Conservation (phyloP, 2,888 invertebrate genomes). For the Agrochola litura region DNA sequence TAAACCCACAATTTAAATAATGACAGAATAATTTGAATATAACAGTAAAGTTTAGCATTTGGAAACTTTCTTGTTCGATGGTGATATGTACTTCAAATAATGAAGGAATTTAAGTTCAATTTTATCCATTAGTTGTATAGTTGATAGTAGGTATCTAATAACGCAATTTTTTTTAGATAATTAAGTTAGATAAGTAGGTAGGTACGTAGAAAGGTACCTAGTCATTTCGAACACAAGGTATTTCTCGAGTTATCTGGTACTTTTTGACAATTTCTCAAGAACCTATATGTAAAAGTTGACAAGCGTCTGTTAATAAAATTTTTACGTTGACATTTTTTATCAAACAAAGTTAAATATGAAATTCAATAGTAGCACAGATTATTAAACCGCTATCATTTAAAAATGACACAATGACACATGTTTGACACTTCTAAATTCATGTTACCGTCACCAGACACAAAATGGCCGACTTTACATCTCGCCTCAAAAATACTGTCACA, state of each 20-base stretch:
- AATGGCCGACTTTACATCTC: neutral
- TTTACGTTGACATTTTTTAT: neutral
- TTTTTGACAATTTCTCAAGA: neutral
- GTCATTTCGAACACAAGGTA: neutral
- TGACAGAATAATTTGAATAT: too few relatives aligned
- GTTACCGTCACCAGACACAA: neutral
- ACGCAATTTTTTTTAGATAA: neutral
- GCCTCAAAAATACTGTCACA: constrained; percentile 44
- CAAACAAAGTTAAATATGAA: neutral
- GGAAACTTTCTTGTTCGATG: too few relatives aligned
- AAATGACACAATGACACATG: neutral
- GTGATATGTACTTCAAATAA: too few relatives aligned
- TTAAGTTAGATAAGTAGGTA: neutral
- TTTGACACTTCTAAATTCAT: neutral
- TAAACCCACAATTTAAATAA: too few relatives aligned
- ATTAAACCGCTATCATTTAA: neutral
- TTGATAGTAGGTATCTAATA: neutral
- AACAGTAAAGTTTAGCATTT: too few relatives aligned
- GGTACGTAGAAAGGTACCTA: neutral
- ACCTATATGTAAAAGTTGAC: neutral
- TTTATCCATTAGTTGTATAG: neutral
- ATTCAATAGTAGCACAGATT: neutral
- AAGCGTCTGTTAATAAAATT: too few relatives aligned
- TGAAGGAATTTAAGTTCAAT: neutral
- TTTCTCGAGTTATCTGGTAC: neutral